Conservation (phyloP, 2,888 invertebrate species). For the Sphaerophoria taeniata region DNA sequence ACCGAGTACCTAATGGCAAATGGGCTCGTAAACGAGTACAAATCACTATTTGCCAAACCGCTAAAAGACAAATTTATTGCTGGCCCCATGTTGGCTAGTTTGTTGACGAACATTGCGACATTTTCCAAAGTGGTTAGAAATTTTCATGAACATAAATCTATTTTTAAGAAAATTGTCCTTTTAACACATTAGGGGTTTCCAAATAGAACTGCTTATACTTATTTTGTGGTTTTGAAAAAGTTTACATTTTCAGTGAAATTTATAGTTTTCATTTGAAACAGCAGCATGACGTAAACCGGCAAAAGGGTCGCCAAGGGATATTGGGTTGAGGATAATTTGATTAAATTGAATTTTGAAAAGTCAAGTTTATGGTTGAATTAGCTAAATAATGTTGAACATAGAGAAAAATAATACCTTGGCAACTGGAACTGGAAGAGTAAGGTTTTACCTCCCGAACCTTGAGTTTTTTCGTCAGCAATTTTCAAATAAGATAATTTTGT, state of each 20-base stretch:
- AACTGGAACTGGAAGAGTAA: no score
- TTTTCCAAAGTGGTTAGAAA: conserved; percentile 61
- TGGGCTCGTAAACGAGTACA: conserved; percentile 68
- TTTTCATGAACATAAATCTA: conserved; percentile 33
- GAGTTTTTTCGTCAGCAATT: no score
- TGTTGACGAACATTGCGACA: conserved; percentile 44
- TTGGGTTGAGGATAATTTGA: neutral
- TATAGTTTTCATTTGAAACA: conserved; percentile 16
- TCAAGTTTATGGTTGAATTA: neutral
- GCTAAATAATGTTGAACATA: neutral
- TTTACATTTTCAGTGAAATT: conserved; percentile 1
- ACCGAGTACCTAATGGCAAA: conserved; percentile 32
- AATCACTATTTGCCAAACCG: conserved; percentile 71
- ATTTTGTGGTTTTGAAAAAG: conserved; percentile 16
- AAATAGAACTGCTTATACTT: neutral
- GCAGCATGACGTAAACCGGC: neutral
- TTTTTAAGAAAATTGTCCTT: conserved; percentile 36
- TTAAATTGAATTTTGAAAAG: neutral
- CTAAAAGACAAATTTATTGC: conserved; percentile 68
- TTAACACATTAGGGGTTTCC: neutral
- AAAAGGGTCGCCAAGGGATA: neutral
- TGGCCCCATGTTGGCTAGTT: conserved; percentile 71
- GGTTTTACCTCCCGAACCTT: no score
- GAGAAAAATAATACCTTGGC: no score
- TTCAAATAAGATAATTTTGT: no score